phyloP scores from a whole-genome alignment of 2,888 invertebrate genomes.

The Phrixothrix hirtus region DNA sequence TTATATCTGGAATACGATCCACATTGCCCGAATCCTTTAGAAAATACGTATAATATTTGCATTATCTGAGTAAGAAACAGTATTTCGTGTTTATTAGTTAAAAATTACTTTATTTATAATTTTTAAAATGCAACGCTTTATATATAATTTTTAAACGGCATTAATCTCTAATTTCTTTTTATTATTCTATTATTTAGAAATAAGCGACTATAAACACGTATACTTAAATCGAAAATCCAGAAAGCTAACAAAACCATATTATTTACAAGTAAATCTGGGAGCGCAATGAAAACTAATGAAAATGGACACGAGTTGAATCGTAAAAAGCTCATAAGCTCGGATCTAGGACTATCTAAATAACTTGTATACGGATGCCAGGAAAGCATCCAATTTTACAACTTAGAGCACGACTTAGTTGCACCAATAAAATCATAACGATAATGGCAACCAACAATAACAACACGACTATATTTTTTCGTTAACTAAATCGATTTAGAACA shows the following conservation, averaged over 20 bases:
- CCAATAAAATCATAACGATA: conserved; percentile 41
- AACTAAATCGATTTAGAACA: too few species aligned
- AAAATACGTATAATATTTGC: too few species aligned
- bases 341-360: conserved; percentile 25
- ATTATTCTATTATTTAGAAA: not conserved
- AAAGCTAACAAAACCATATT: conserved; percentile 18
- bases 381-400: conserved; percentile 35
- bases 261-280: conserved; percentile 28
- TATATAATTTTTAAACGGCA: not conserved
- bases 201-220: too few species aligned
- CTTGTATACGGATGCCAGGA: conserved; percentile 31
- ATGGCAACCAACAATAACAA: conserved; percentile 18
- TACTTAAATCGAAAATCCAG: conserved; percentile 5
- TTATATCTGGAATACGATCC: too few species aligned
- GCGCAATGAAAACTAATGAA: conserved; percentile 31
- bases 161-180: not conserved
- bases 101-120: too few species aligned
- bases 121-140: not conserved
- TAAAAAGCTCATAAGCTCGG: conserved; percentile 24
- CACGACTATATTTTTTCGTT: too few species aligned
- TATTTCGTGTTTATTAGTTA: too few species aligned
- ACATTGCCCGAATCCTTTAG: too few species aligned
- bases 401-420: conserved; percentile 35
- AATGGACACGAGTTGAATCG: conserved; percentile 26
- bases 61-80: too few species aligned